Evolutionary conservation across 1,140 invertebrate genomes (phyloP).

Genomic region (Oedothorax gibbosus): DNA sequence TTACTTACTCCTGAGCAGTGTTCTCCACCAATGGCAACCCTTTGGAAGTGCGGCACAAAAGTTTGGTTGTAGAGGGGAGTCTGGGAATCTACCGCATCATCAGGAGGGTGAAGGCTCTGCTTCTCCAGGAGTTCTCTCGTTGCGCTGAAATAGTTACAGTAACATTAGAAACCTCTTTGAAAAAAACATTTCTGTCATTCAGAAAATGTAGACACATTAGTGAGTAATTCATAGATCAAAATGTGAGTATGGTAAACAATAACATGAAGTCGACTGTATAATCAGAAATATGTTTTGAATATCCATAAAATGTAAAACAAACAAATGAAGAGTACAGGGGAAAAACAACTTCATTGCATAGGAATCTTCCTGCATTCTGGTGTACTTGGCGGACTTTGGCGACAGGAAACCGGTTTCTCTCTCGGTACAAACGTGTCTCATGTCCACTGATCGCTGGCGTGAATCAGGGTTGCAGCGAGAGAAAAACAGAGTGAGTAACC

Average conservation of each 20-base stretch:
- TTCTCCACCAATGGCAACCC: conserved; percentile 89
- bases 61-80: conserved; percentile 69
- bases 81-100: conserved; percentile 19
- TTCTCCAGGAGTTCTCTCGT: conserved; percentile 35
- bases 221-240: not conserved
- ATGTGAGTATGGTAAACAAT: not conserved
- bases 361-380: no score
- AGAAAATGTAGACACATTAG: not conserved
- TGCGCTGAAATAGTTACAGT: not conserved
- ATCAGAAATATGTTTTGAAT: no score
- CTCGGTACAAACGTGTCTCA: no score
- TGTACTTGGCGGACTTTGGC: no score
- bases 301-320: no score
- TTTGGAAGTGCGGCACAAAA: conserved; percentile 86
- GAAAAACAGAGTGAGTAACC: no score
- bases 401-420: no score
- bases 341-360: no score
- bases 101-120: not conserved
- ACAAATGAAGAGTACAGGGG: no score
- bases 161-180: not conserved
- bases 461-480: no score
- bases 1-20: conserved; percentile 86
- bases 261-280: not conserved
- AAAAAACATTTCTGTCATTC: not conserved
- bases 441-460: no score